Conservation (phyloP, 2,888 invertebrate genomes). For the Drosophila paramelanica region DNA sequence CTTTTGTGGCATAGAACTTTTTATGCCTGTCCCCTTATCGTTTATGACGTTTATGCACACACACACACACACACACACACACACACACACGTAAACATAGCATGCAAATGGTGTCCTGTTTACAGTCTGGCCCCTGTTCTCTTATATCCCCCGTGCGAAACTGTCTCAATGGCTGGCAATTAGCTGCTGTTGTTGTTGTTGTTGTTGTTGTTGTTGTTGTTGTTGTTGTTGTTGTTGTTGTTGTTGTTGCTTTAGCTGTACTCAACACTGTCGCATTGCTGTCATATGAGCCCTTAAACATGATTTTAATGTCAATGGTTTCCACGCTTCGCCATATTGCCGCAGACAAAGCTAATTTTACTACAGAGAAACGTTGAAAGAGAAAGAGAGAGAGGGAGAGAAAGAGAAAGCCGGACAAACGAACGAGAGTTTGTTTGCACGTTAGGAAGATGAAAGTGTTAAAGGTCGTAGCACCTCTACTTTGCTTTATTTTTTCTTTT, state of each 20-base stretch:
- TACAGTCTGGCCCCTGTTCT: conserved; percentile 29
- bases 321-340: conserved; percentile 47
- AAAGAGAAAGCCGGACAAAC: conserved; percentile 15
- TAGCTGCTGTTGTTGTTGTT: conserved; percentile 48
- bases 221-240: conserved; percentile 19
- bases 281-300: conserved; percentile 79
- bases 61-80: conserved; percentile 4
- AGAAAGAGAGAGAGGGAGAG: not conserved
- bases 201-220: conserved; percentile 30
- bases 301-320: conserved; percentile 83
- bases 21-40: conserved; percentile 23
- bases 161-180: conserved; percentile 74
- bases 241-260: conserved; percentile 31
- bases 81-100: conserved; percentile 5
- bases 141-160: conserved; percentile 39
- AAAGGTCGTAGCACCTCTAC: conserved; percentile 62
- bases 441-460: conserved; percentile 74
- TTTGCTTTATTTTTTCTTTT: not conserved
- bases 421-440: conserved; percentile 58
- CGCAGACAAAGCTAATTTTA: conserved; percentile 30
- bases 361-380: not conserved
- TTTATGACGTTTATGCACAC: conserved; percentile 29
- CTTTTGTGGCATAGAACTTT: conserved; percentile 39
- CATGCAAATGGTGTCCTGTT: conserved; percentile 64
- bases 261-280: conserved; percentile 64